Conservation (phyloP, 2,888 invertebrate species). For the Acanthosoma haemorrhoidale region DNA sequence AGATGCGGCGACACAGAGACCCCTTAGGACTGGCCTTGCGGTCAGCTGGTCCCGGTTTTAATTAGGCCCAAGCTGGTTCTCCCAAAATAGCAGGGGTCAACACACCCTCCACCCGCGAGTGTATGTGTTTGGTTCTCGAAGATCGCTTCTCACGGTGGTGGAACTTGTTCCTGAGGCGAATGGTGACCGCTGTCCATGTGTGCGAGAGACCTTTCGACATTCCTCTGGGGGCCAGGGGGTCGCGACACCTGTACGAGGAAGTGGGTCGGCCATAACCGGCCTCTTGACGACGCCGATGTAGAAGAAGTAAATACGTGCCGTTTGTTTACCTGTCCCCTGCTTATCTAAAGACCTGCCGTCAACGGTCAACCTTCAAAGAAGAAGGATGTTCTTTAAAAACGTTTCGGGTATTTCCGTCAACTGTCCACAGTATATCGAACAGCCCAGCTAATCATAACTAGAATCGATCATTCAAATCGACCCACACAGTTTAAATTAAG, state of each 20-base stretch:
- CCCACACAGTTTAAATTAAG: too few species aligned
- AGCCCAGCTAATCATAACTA: too few species aligned
- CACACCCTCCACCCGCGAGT: not conserved
- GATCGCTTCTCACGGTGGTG: not conserved
- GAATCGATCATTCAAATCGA: too few species aligned
- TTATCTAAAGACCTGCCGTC: not conserved
- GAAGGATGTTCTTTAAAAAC: not conserved
- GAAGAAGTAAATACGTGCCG: not conserved
- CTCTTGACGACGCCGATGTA: too few species aligned
- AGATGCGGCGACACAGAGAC: not conserved
- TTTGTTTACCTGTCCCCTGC: conserved; percentile 1
- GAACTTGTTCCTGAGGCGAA: too few species aligned
- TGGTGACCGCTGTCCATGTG: too few species aligned
- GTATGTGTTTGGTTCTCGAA: not conserved
- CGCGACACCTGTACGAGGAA: not conserved
- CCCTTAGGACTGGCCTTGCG: not conserved
- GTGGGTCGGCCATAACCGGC: too few species aligned
- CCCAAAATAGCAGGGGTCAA: not conserved
- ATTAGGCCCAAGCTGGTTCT: not conserved
- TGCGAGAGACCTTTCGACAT: too few species aligned
- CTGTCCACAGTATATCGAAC: too few species aligned
- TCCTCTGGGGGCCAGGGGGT: not conserved
- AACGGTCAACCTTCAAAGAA: too few species aligned
- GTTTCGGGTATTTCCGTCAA: too few species aligned
- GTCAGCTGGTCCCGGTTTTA: not conserved